Percentiles rank a stretch among this genome's conserved stretches.
Conservation (phyloP, 2,113 vertebrate genomes). For the Pangasianodon gigas region DNA sequence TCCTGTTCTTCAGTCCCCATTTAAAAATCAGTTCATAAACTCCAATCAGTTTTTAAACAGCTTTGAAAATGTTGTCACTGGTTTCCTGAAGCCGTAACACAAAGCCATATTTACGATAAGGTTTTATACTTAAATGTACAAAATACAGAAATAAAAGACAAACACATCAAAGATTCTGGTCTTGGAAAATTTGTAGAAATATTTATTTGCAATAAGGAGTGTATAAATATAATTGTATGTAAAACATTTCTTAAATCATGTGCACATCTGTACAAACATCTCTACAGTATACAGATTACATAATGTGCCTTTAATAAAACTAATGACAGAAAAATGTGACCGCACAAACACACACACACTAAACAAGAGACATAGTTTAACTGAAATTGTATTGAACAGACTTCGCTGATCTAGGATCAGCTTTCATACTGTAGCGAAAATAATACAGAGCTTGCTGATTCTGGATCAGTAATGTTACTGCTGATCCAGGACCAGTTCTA, state of each 20-base stretch:
- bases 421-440: not conserved
- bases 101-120: not conserved
- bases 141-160: constrained; percentile 43
- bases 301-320: constrained; percentile 42
- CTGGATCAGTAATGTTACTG: not conserved
- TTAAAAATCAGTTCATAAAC: not conserved
- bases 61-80: not conserved
- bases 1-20: not conserved
- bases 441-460: not conserved
- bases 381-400: not conserved
- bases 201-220: constrained; percentile 73
- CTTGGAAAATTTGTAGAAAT: constrained; percentile 66
- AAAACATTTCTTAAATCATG: constrained; percentile 68
- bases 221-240: constrained; percentile 74
- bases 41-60: not conserved
- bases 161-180: not conserved
- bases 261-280: constrained; percentile 69
- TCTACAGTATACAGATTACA: constrained; percentile 40
- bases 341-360: not conserved
- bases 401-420: constrained; percentile 1
- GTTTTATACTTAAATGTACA: constrained; percentile 53
- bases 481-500: constrained; percentile 10
- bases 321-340: constrained; percentile 1
- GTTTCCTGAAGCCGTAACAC: constrained; percentile 15
- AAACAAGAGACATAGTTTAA: not conserved